A percentile compares a stretch with the other conserved stretches of the same genome.
Evolutionary conservation across 2,888 invertebrate species (phyloP).

Genomic region (Thecocarcelia acutangulata): DNA sequence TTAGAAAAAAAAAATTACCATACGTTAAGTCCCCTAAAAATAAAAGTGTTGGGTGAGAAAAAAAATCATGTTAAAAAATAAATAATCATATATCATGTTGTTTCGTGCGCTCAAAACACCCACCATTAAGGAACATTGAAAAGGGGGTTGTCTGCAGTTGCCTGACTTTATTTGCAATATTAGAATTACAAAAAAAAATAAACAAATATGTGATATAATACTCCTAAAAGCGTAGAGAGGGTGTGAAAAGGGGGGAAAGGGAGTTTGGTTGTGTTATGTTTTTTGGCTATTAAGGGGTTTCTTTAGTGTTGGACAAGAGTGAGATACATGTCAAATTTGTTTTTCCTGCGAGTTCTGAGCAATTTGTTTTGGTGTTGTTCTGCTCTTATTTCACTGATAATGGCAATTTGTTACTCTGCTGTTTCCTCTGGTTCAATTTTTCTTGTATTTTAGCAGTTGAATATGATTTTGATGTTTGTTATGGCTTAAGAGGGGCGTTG

Average conservation of each 20-base stretch:
- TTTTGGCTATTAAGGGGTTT: constrained; percentile 5
- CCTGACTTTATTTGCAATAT: constrained; percentile 39
- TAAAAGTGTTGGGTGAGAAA: constrained; percentile 8
- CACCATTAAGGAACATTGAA: background rate
- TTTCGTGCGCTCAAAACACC: constrained; percentile 60
- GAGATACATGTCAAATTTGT: constrained; percentile 62
- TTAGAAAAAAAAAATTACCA: constrained; percentile 48
- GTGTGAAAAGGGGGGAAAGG: background rate
- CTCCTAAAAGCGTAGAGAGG: too few species aligned
- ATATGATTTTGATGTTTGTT: constrained; percentile 31
- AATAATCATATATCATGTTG: constrained; percentile 69
- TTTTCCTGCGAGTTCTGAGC: constrained; percentile 47
- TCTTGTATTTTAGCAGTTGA: constrained; percentile 24
- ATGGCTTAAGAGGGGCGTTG: constrained; percentile 59
- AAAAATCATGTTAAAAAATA: constrained; percentile 43
- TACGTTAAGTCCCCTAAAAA: constrained; percentile 62
- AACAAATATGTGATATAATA: constrained; percentile 17
- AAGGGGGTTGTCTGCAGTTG: constrained; percentile 56
- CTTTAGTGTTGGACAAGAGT: constrained; percentile 37
- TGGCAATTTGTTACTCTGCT: constrained; percentile 61
- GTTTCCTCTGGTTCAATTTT: constrained; percentile 29
- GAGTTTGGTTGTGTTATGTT: constrained; percentile 24
- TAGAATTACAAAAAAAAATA: constrained; percentile 53
- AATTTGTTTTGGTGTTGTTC: constrained; percentile 49
- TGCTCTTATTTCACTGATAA: constrained; percentile 51